A percentile compares a stretch with the other conserved stretches of the same genome.
Conservation (phyloP, 2,888 invertebrate genomes). For the Mimachlamys varia region DNA sequence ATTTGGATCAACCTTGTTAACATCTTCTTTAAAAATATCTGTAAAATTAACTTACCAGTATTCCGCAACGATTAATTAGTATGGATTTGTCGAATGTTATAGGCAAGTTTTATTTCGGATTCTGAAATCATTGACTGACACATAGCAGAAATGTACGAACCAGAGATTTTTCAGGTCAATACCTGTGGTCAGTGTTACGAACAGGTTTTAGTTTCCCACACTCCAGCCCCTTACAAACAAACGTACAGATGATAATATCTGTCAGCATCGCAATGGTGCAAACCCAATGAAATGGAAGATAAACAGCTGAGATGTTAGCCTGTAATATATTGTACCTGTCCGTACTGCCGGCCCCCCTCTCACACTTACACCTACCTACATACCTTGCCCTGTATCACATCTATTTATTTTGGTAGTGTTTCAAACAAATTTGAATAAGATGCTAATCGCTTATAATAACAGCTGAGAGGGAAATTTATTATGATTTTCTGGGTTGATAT, state of each 20-base stretch:
- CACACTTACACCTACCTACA: background rate
- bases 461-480: background rate
- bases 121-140: background rate
- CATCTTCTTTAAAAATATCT: background rate
- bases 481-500: background rate
- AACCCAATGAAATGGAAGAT: background rate
- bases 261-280: conserved; percentile 1
- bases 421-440: conserved; percentile 31
- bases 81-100: background rate
- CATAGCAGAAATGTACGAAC: background rate
- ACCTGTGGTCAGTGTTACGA: background rate
- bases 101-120: background rate
- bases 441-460: background rate
- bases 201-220: background rate
- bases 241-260: conserved; percentile 27
- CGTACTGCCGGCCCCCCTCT: background rate
- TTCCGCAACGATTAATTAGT: background rate
- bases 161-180: background rate
- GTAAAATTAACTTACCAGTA: background rate
- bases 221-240: background rate
- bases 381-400: background rate
- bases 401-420: conserved; percentile 18
- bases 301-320: background rate
- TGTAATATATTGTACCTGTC: background rate
- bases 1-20: background rate